Evolutionary conservation across 1,140 invertebrate genomes (phyloP).

Genomic region (Drosophila nebulosa): DNA sequence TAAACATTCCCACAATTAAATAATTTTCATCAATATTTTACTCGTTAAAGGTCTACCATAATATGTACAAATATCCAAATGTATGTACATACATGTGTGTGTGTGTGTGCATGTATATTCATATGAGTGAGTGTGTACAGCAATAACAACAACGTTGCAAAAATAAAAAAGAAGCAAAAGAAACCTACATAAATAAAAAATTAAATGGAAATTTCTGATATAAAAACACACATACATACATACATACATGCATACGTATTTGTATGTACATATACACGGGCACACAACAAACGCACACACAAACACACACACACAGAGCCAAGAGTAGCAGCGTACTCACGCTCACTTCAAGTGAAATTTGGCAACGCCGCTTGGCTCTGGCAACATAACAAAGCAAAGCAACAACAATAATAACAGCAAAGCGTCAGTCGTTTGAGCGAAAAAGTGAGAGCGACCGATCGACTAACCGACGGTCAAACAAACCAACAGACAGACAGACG

Average conservation of each 20-base stretch:
- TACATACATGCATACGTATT: background rate
- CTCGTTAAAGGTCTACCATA: constrained; percentile 50
- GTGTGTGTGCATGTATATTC: background rate
- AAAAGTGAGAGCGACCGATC: constrained; percentile 33
- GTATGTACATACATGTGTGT: constrained; percentile 12
- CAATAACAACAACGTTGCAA: constrained; percentile 50
- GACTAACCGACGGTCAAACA: constrained; percentile 21
- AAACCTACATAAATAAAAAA: constrained; percentile 75
- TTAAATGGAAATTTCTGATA: constrained; percentile 79
- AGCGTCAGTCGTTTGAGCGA: constrained; percentile 21
- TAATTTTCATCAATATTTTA: background rate
- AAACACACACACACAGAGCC: constrained; percentile 3
- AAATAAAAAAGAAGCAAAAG: constrained; percentile 37
- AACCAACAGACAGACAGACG: constrained; percentile 11
- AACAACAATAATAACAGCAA: constrained; percentile 23
- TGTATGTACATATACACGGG: background rate
- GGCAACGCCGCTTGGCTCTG: constrained; percentile 61
- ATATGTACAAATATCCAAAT: constrained; percentile 38
- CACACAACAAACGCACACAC: background rate
- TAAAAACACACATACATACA: constrained; percentile 59
- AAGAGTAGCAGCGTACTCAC: constrained; percentile 5
- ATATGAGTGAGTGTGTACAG: background rate
- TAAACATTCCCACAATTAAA: background rate
- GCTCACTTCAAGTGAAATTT: constrained; percentile 44
- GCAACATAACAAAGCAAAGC: constrained; percentile 29